Percentiles rank a stretch among this genome's conserved stretches.
Conservation (phyloP, 1,140 invertebrate species). For the Panulirus ornatus region DNA sequence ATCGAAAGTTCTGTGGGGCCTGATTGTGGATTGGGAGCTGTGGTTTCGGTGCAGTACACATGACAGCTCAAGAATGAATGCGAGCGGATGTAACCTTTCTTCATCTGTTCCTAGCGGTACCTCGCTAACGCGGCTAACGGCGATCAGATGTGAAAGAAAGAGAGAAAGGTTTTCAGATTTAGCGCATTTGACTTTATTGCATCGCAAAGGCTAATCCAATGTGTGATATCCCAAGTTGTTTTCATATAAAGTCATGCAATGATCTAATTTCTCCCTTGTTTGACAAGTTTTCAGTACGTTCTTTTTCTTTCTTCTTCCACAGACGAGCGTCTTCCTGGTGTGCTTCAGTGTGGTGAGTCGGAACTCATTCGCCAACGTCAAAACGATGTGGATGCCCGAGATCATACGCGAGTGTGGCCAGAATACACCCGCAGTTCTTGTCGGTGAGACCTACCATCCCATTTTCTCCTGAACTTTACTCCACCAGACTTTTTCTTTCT, state of each 20-base stretch:
- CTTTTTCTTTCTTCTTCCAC: neutral
- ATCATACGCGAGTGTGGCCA: constrained; percentile 47
- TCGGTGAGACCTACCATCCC: constrained; percentile 37
- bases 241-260: neutral
- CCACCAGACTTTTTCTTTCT: too few relatives aligned
- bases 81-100: too few relatives aligned
- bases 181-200: too few relatives aligned
- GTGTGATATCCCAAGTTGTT: neutral
- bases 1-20: too few relatives aligned
- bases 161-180: too few relatives aligned
- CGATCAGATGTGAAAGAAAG: too few relatives aligned
- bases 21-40: too few relatives aligned
- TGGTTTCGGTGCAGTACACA: too few relatives aligned
- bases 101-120: too few relatives aligned
- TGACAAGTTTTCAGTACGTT: neutral
- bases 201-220: too few relatives aligned
- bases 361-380: constrained; percentile 24
- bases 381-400: constrained; percentile 43
- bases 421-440: constrained; percentile 6
- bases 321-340: constrained; percentile 55
- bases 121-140: too few relatives aligned
- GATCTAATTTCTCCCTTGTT: neutral
- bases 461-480: neutral
- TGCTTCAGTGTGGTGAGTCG: constrained; percentile 34
- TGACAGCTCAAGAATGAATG: too few relatives aligned